Evolutionary conservation across 2,888 invertebrate genomes (phyloP).

Genomic region (Orthonychiurus folsomi): DNA sequence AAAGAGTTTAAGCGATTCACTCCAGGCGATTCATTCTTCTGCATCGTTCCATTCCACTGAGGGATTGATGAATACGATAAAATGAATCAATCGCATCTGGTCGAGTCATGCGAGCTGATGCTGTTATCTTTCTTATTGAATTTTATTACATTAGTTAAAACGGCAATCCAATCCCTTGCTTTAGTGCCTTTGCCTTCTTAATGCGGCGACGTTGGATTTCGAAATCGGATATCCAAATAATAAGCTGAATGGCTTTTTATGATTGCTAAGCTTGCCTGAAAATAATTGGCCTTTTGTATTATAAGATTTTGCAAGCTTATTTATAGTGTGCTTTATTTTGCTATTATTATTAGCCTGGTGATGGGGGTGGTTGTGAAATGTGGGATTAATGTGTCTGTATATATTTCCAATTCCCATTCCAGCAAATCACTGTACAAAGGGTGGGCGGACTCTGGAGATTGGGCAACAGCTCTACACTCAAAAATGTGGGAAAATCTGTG

Average conservation of each 20-base stretch:
- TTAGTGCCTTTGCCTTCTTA: no score
- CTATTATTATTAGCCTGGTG: no score
- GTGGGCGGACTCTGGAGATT: conserved; percentile 26
- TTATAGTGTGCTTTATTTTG: no score
- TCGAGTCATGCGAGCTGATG: not conserved
- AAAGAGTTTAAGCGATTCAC: not conserved
- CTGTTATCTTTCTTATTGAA: not conserved
- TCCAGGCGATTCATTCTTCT: not conserved
- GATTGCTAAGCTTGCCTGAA: no score
- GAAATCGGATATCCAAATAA: no score
- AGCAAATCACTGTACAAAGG: conserved; percentile 19
- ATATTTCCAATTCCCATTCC: conserved; percentile 6
- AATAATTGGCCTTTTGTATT: no score
- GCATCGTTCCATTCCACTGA: not conserved
- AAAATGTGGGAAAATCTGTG: conserved; percentile 29
- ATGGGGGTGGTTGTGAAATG: no score
- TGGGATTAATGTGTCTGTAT: not conserved
- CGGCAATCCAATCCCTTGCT: no score
- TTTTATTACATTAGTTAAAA: not conserved
- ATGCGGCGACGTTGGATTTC: no score
- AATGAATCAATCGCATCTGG: not conserved
- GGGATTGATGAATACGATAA: not conserved
- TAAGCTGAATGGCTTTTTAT: no score
- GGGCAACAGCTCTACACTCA: conserved; percentile 32
- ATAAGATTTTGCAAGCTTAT: no score